phyloP scores from a whole-genome alignment of 2,113 vertebrate genomes.

The Corythaeola cristata region DNA sequence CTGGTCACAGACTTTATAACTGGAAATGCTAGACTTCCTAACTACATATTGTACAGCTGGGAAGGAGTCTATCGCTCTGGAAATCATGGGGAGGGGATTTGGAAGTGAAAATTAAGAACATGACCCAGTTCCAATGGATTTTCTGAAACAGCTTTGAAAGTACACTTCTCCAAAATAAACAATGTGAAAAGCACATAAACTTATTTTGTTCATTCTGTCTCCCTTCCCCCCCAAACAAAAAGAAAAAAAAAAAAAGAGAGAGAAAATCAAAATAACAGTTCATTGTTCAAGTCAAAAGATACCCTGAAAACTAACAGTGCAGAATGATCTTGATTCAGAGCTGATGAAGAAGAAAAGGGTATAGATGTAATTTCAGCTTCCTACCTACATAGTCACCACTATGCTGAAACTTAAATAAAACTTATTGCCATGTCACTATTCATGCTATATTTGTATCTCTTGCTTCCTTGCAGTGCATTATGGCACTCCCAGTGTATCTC shows the following conservation, averaged over 20 bases:
- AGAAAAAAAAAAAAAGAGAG: too few species aligned
- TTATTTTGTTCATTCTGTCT: background rate
- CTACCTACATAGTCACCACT: background rate
- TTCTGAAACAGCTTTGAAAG: background rate
- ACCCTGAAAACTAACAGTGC: background rate
- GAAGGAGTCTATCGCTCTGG: background rate
- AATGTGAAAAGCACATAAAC: background rate
- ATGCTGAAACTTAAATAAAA: background rate
- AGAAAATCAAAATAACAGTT: background rate
- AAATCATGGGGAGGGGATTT: background rate
- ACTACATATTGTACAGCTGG: background rate
- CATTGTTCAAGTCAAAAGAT: background rate
- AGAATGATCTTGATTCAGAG: background rate
- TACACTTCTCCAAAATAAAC: background rate
- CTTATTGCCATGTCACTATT: background rate
- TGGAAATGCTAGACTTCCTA: background rate
- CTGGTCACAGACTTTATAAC: background rate
- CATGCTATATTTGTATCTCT: background rate
- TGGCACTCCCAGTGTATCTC: background rate
- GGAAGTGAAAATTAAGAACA: background rate
- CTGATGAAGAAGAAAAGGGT: background rate
- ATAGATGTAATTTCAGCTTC: background rate
- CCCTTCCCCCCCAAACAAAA: background rate
- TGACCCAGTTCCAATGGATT: background rate
- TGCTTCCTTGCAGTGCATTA: background rate